phyloP scores from a whole-genome alignment of 2,888 invertebrate genomes.

The Plagodis dolabraria region DNA sequence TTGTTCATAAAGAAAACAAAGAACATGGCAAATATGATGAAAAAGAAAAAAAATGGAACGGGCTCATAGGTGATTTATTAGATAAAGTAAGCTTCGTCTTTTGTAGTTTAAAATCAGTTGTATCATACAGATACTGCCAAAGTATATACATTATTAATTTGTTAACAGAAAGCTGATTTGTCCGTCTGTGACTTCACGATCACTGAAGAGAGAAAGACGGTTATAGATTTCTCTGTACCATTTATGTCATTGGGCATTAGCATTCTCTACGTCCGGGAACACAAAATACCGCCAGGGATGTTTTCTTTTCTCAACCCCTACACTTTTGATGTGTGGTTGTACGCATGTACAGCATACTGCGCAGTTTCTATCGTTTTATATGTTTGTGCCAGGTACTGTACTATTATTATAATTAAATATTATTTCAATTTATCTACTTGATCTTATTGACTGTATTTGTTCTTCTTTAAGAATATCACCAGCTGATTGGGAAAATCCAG shows the following conservation, averaged over 20 bases:
- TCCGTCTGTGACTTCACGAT: slow-evolving; percentile 92
- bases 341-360: slow-evolving; percentile 93
- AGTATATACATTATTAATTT: not conserved
- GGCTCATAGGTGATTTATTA: slow-evolving; percentile 68
- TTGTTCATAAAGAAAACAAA: slow-evolving; percentile 54
- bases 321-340: slow-evolving; percentile 93
- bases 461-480: slow-evolving; percentile 89
- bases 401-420: slow-evolving; percentile 1
- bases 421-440: not conserved
- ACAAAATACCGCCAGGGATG: slow-evolving; percentile 89
- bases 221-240: slow-evolving; percentile 97
- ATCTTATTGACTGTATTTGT: slow-evolving; percentile 10
- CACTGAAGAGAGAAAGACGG: slow-evolving; percentile 94
- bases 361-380: slow-evolving; percentile 92
- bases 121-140: too few species aligned
- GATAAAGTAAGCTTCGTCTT: slow-evolving; percentile 58
- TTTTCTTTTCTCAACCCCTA: slow-evolving; percentile 96
- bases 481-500: slow-evolving; percentile 97
- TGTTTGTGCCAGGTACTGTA: slow-evolving; percentile 89
- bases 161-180: slow-evolving; percentile 67
- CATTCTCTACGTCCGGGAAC: slow-evolving; percentile 92
- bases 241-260: slow-evolving; percentile 98
- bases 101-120: too few species aligned
- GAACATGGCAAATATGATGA: slow-evolving; percentile 57
- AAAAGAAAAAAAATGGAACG: slow-evolving; percentile 68